phyloP scores from a whole-genome alignment of 30 jellyfish, hydroid and myxozoan species.

The Aurelia aurita region DNA sequence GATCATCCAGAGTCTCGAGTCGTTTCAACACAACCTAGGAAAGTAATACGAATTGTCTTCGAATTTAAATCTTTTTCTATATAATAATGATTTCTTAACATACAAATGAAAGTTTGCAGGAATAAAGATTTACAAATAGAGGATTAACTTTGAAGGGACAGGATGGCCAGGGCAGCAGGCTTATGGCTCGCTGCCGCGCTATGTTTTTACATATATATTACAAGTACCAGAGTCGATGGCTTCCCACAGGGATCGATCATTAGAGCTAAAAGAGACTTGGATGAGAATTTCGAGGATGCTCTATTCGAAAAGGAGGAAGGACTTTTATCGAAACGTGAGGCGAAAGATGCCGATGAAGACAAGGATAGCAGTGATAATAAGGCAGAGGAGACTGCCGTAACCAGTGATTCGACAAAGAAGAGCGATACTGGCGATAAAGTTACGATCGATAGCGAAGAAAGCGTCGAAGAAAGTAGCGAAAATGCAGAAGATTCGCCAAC shows the following conservation, averaged over 20 bases:
- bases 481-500: constrained; percentile 45
- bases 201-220: constrained; percentile 37
- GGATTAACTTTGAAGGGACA: not conserved
- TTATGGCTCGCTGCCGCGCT: constrained; percentile 67
- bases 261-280: constrained; percentile 87
- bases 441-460: constrained; percentile 53
- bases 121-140: not conserved
- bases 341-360: constrained; percentile 32
- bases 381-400: constrained; percentile 2
- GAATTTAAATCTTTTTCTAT: constrained; percentile 20
- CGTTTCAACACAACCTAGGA: constrained; percentile 35
- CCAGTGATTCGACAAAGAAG: constrained; percentile 42
- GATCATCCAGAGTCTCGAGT: constrained; percentile 71
- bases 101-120: constrained; percentile 24
- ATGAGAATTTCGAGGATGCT: constrained; percentile 81
- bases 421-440: constrained; percentile 65
- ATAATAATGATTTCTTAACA: constrained; percentile 58
- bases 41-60: constrained; percentile 1
- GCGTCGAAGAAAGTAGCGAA: constrained; percentile 28
- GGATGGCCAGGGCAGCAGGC: constrained; percentile 75
- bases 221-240: constrained; percentile 31
- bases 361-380: constrained; percentile 11
- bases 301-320: constrained; percentile 69
- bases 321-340: constrained; percentile 61
- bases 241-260: constrained; percentile 67